Evolutionary conservation across 92 coral and sea anemone genomes (phyloP).

Genomic region (Epizoanthus fatuus): DNA sequence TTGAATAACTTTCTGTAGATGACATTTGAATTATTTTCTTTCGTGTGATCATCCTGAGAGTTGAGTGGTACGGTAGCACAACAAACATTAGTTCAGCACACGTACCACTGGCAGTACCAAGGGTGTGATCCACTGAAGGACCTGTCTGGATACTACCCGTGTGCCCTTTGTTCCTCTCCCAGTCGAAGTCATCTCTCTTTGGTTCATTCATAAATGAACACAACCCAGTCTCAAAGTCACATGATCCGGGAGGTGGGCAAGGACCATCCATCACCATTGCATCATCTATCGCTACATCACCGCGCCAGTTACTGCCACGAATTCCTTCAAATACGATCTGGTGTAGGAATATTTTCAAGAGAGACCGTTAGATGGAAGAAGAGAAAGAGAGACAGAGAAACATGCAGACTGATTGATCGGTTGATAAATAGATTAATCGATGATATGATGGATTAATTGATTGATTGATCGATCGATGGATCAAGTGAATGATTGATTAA

Average conservation of each 20-base stretch:
- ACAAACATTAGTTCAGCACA: background rate
- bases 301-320: slow-evolving; percentile 77
- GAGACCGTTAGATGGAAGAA: background rate
- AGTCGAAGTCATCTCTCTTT: slow-evolving; percentile 85
- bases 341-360: background rate
- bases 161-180: slow-evolving; percentile 89
- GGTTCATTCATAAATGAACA: slow-evolving; percentile 91
- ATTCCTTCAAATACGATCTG: slow-evolving; percentile 96
- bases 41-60: no score
- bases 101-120: slow-evolving; percentile 69
- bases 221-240: slow-evolving; percentile 89
- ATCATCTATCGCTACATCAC: slow-evolving; percentile 94
- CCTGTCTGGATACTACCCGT: slow-evolving; percentile 91
- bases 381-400: background rate
- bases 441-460: no score
- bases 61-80: no score
- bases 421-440: no score
- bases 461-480: no score
- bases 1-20: no score
- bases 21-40: no score
- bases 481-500: no score
- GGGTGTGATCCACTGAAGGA: slow-evolving; percentile 89
- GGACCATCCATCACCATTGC: slow-evolving; percentile 70
- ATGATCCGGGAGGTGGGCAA: slow-evolving; percentile 89
- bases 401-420: no score